Conservation (phyloP, 2,888 invertebrate genomes). For the Exocentrus adspersus region DNA sequence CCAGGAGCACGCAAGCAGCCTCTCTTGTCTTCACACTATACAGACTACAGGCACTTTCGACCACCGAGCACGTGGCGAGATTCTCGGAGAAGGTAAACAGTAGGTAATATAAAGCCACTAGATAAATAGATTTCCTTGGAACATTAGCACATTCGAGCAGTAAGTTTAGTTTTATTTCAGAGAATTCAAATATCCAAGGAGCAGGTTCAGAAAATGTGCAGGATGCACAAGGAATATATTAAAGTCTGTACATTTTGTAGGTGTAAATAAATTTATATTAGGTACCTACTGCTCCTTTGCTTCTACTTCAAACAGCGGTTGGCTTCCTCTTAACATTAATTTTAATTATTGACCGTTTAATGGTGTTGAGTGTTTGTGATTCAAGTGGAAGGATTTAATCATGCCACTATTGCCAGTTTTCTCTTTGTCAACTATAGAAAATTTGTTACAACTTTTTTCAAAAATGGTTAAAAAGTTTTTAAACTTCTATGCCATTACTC, state of each 20-base stretch:
- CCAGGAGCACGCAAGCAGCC: neutral
- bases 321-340: too few species aligned
- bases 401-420: too few species aligned
- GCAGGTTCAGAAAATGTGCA: neutral
- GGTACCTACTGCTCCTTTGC: too few species aligned
- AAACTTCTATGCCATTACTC: too few species aligned
- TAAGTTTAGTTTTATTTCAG: conserved; percentile 2
- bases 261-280: too few species aligned
- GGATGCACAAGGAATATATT: neutral
- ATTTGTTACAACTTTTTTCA: too few species aligned
- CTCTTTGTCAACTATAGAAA: too few species aligned
- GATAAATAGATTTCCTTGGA: conserved; percentile 13
- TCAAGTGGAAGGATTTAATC: too few species aligned
- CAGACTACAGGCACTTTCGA: conserved; percentile 14
- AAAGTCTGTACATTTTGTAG: neutral
- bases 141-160: conserved; percentile 10
- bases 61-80: conserved; percentile 18
- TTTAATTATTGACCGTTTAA: too few species aligned
- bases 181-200: conserved; percentile 2
- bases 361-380: too few species aligned
- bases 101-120: conserved; percentile 18
- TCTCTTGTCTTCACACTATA: conserved; percentile 16
- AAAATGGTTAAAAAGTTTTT: too few species aligned
- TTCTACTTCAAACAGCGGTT: too few species aligned
- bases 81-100: conserved; percentile 22